A percentile compares a stretch with the other conserved stretches of the same genome.
Evolutionary conservation across 2,797 vertebrate species (phyloP).

Genomic region (Rhabdomys pumilio): DNA sequence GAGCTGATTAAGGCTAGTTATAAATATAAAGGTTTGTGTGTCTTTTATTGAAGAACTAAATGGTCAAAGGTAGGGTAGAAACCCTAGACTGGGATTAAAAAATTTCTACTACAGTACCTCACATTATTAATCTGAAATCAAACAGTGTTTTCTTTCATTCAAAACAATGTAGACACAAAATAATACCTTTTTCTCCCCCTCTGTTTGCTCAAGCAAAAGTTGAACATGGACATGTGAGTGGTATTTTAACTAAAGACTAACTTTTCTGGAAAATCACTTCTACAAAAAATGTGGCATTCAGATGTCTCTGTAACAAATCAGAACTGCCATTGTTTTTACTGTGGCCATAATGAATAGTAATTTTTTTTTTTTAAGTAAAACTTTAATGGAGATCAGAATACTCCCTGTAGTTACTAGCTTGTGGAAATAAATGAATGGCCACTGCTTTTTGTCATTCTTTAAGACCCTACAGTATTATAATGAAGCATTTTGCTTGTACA

Average conservation of each 20-base stretch:
- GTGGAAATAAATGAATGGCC: background rate
- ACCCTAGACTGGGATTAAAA: background rate
- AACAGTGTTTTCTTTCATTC: constrained; percentile 11
- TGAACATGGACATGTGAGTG: background rate
- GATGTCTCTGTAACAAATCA: background rate
- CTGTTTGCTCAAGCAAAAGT: constrained; percentile 16
- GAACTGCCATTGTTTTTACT: background rate
- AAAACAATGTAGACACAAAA: constrained; percentile 6
- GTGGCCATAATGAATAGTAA: background rate
- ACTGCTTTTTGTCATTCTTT: background rate
- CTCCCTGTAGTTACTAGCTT: background rate
- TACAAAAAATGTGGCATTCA: background rate
- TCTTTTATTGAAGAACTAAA: background rate
- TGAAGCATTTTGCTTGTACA: background rate
- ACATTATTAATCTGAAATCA: background rate
- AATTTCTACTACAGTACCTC: background rate
- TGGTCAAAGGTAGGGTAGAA: background rate
- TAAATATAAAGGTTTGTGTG: background rate
- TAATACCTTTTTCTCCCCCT: background rate
- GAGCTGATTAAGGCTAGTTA: background rate
- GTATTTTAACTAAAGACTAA: background rate
- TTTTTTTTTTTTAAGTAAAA: background rate
- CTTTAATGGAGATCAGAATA: background rate
- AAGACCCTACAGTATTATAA: background rate
- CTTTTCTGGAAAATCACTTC: background rate